A percentile compares a stretch with the other conserved stretches of the same genome.
Conservation (phyloP, 2,797 vertebrate species). For the Micromesistius poutassou region DNA sequence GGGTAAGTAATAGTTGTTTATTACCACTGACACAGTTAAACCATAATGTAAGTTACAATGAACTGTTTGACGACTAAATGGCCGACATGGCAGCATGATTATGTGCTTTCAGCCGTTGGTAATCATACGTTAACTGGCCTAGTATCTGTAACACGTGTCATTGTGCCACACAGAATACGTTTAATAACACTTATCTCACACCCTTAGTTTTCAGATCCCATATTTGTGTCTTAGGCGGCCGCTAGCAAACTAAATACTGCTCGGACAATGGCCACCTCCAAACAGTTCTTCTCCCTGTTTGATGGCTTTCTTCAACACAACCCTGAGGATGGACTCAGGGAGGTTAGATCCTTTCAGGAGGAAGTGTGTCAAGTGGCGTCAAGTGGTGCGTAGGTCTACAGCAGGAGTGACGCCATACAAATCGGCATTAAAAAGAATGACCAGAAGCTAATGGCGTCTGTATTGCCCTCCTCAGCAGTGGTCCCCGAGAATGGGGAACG, state of each 20-base stretch:
- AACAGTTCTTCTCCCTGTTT: constrained; percentile 61
- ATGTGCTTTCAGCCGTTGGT: background rate
- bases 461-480: constrained; percentile 5
- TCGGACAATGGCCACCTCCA: constrained; percentile 35
- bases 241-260: background rate
- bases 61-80: background rate
- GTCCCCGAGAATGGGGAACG: constrained; percentile 25
- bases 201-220: background rate
- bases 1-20: background rate
- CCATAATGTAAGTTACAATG: background rate
- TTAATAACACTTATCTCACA: background rate
- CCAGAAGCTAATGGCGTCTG: background rate
- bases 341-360: constrained; percentile 51
- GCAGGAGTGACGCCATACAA: background rate
- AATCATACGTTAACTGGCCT: background rate
- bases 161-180: background rate
- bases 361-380: too few species aligned
- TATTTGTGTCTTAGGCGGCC: background rate
- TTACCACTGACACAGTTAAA: background rate
- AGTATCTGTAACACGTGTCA: background rate
- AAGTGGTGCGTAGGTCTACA: constrained; percentile 28
- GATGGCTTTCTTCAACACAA: constrained; percentile 55
- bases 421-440: background rate
- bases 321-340: constrained; percentile 51
- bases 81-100: background rate